phyloP scores from a whole-genome alignment of 2,113 vertebrate genomes.

The Panurus biarmicus region DNA sequence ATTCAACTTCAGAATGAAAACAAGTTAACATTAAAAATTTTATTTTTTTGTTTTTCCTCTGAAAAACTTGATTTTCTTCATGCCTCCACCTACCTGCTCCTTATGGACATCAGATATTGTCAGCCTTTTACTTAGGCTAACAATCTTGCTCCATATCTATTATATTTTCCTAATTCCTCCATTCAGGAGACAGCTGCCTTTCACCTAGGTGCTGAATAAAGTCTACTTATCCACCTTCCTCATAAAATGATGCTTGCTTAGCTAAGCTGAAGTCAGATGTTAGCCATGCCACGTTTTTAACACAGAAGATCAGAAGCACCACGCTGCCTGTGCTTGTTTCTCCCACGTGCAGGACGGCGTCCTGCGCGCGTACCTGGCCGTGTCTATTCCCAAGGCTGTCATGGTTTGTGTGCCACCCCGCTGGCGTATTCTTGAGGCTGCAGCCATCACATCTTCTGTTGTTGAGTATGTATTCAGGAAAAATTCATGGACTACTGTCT shows the following conservation, averaged over 20 bases:
- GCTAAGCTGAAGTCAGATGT: not conserved
- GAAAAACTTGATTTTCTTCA: not conserved
- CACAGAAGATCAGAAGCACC: not conserved
- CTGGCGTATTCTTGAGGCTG: conserved; percentile 76
- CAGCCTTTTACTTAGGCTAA: not conserved
- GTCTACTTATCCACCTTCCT: not conserved
- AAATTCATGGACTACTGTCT: conserved; percentile 85
- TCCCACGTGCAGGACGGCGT: not conserved
- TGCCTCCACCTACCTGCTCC: not conserved
- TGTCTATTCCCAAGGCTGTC: conserved; percentile 90
- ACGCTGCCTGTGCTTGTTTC: not conserved
- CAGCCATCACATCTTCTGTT: conserved; percentile 70
- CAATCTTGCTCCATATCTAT: not conserved
- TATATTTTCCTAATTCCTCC: not conserved
- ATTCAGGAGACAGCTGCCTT: not conserved
- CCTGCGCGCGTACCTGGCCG: conserved; percentile 75
- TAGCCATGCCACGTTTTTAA: not conserved
- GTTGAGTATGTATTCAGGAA: conserved; percentile 86
- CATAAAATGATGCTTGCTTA: not conserved
- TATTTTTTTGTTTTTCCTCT: not conserved
- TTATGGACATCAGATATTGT: not conserved
- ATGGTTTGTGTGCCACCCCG: conserved; percentile 83
- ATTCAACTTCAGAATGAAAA: not conserved
- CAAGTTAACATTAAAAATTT: not conserved
- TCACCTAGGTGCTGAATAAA: not conserved